Percentiles rank a stretch among this genome's conserved stretches.
These are phyloP conservation scores for Monopterus albus DNA, from an alignment of 2,113 vertebrate genomes.

Conservation along the genomic window DNA sequence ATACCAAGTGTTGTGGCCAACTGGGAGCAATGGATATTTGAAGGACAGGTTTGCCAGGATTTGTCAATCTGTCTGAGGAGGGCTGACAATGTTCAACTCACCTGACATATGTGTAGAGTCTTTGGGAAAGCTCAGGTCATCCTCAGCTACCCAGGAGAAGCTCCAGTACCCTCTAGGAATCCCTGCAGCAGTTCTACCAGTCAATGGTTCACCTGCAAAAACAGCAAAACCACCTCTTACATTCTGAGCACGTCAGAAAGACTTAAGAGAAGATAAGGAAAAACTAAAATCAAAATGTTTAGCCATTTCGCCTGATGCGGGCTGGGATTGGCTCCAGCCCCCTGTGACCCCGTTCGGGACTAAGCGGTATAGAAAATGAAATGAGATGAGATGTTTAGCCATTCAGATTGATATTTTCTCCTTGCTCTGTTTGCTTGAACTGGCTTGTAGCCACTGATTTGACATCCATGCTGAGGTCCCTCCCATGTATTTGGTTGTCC, in stretches of 20 bases:
- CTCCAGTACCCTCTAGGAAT: slow-evolving; percentile 80
- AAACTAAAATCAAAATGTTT: neutral
- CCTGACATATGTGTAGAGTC: slow-evolving; percentile 61
- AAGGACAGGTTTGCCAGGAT: slow-evolving; percentile 1
- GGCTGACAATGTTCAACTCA: slow-evolving; percentile 71
- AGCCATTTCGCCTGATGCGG: neutral
- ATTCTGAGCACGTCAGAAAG: neutral
- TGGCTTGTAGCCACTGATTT: slow-evolving; percentile 1
- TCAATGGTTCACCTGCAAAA: slow-evolving; percentile 61
- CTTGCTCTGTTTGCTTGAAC: neutral
- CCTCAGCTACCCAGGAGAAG: slow-evolving; percentile 84
- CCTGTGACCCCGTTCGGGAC: too few species aligned
- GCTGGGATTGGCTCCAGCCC: too few species aligned
- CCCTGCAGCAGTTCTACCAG: slow-evolving; percentile 26
- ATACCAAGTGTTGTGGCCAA: slow-evolving; percentile 39
- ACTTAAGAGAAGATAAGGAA: neutral
- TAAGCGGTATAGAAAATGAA: too few species aligned
- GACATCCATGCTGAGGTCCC: neutral
- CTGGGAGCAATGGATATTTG: slow-evolving; percentile 34
- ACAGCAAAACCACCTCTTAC: slow-evolving; percentile 17
- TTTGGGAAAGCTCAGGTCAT: slow-evolving; percentile 76
- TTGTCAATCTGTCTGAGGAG: slow-evolving; percentile 50
- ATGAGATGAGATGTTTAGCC: too few species aligned
- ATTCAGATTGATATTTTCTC: neutral
- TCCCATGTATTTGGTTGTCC: neutral